These are phyloP conservation scores for Lepidocyrtoides sp. DNA, from an alignment of 2,888 invertebrate genomes.

Conservation along the genomic window DNA sequence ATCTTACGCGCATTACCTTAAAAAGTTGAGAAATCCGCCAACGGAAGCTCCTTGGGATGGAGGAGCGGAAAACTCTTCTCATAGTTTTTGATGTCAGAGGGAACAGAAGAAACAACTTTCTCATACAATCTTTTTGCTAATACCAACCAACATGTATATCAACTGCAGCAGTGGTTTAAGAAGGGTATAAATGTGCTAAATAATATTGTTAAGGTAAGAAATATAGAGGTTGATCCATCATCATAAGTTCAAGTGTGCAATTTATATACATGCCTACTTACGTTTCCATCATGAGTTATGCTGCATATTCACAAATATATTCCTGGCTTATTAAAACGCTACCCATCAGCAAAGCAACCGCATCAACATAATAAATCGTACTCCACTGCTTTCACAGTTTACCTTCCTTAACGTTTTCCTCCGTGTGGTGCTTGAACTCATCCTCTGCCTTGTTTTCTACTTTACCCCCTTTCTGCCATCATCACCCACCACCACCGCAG, in stretches of 20 bases:
- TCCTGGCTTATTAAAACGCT: slow-evolving; percentile 42
- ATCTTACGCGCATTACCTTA: slow-evolving; percentile 21
- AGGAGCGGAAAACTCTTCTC: slow-evolving; percentile 11
- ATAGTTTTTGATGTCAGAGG: slow-evolving; percentile 22
- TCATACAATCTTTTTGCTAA: slow-evolving; percentile 44
- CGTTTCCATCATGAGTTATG: no score
- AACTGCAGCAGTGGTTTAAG: background rate
- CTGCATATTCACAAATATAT: background rate
- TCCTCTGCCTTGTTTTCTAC: slow-evolving; percentile 38
- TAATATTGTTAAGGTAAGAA: no score
- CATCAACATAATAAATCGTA: slow-evolving; percentile 4
- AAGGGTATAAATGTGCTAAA: background rate
- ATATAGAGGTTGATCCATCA: slow-evolving; percentile 22
- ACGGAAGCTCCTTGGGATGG: slow-evolving; percentile 22
- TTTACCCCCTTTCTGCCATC: background rate
- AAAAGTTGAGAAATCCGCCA: slow-evolving; percentile 31
- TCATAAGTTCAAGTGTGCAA: slow-evolving; percentile 32
- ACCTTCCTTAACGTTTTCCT: background rate
- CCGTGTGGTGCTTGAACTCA: slow-evolving; percentile 16
- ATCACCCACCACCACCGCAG: background rate
- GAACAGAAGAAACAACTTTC: slow-evolving; percentile 27
- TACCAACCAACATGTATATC: slow-evolving; percentile 54
- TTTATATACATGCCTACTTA: no score
- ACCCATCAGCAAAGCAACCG: background rate
- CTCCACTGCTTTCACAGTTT: background rate